phyloP scores from a whole-genome alignment of 2,113 vertebrate genomes.

The Hiodon alosoides region DNA sequence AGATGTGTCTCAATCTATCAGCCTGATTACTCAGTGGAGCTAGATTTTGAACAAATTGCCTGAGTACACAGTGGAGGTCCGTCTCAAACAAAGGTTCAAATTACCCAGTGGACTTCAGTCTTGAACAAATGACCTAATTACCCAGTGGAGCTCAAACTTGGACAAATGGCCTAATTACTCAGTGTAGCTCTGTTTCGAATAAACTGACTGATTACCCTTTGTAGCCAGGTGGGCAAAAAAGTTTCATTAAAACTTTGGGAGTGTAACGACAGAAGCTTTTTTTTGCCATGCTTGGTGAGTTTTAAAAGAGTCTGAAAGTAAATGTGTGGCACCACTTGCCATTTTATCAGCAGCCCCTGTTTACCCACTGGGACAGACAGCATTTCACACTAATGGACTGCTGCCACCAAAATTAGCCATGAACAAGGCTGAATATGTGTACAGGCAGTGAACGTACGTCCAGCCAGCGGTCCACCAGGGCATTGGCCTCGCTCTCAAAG shows the following conservation, averaged over 20 bases:
- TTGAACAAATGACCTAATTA: no score
- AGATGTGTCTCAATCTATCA: neutral
- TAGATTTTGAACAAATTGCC: no score
- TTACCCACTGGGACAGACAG: neutral
- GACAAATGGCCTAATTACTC: no score
- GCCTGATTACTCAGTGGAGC: no score
- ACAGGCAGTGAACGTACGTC: conserved; percentile 69
- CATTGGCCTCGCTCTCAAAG: conserved; percentile 80
- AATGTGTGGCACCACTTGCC: neutral
- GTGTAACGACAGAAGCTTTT: no score
- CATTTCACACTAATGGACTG: neutral
- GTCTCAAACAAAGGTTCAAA: no score
- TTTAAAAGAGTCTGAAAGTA: neutral
- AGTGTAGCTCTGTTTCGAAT: neutral
- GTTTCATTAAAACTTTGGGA: no score
- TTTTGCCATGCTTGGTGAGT: neutral
- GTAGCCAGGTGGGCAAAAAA: no score
- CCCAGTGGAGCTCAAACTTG: no score
- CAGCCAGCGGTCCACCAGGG: conserved; percentile 87
- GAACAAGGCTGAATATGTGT: neutral
- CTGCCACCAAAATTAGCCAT: neutral
- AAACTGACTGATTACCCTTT: neutral
- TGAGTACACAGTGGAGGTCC: no score
- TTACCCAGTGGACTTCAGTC: no score
- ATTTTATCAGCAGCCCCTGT: neutral